Evolutionary conservation across 1,140 invertebrate species (phyloP).

Genomic region (Drosophila lacertosa): DNA sequence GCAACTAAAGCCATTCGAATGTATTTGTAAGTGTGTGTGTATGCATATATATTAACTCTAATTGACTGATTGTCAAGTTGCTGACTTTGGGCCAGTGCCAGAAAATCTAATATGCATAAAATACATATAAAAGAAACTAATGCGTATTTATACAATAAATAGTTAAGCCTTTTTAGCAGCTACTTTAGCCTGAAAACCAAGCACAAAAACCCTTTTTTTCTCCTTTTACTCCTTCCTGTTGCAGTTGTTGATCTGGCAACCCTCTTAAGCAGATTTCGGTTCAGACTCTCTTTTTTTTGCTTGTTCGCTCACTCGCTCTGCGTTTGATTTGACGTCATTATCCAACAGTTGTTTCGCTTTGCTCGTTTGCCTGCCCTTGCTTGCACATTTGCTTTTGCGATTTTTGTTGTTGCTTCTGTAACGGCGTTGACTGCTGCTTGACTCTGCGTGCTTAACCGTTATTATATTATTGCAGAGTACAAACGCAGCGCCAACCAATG

Average conservation of each 20-base stretch:
- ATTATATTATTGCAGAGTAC: slow-evolving; percentile 40
- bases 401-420: slow-evolving; percentile 3
- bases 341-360: slow-evolving; percentile 45
- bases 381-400: slow-evolving; percentile 17
- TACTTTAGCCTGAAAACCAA: slow-evolving; percentile 6
- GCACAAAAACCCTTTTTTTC: not conserved
- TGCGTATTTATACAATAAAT: slow-evolving; percentile 23
- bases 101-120: slow-evolving; percentile 23
- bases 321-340: slow-evolving; percentile 49
- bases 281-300: not conserved
- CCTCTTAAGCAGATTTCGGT: slow-evolving; percentile 10
- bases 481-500: slow-evolving; percentile 17
- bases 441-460: slow-evolving; percentile 46
- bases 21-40: not conserved
- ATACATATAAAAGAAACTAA: slow-evolving; percentile 11
- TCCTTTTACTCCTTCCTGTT: not conserved
- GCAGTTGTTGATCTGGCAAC: slow-evolving; percentile 41
- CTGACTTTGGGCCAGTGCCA: slow-evolving; percentile 4
- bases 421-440: not conserved
- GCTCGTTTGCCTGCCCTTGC: slow-evolving; percentile 30
- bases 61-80: slow-evolving; percentile 31
- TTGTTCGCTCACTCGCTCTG: slow-evolving; percentile 8
- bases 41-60: slow-evolving; percentile 12
- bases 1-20: slow-evolving; percentile 29
- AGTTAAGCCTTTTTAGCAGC: slow-evolving; percentile 4